Conservation (phyloP, 2,113 vertebrate species). For the Prionailurus bengalensis region DNA sequence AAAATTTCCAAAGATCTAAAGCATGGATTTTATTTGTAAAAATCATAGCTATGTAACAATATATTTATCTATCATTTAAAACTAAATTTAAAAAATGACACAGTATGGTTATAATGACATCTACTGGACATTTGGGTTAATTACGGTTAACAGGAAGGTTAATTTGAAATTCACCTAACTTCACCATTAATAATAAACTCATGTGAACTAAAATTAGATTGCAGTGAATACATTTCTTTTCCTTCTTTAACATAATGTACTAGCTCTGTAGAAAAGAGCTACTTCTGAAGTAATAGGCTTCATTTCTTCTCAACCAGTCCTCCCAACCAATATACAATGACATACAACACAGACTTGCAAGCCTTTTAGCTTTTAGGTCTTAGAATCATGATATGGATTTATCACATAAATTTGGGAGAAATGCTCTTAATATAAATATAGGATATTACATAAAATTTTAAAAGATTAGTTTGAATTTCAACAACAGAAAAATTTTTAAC, state of each 20-base stretch:
- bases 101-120: background rate
- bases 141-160: background rate
- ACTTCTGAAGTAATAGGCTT: background rate
- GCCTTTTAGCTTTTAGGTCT: background rate
- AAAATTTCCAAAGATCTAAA: background rate
- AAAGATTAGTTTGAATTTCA: background rate
- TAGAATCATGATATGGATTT: background rate
- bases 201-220: background rate
- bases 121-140: background rate
- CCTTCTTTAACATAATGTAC: background rate
- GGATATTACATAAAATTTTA: background rate
- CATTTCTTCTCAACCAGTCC: background rate
- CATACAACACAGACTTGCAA: background rate
- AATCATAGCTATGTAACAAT: background rate
- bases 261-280: background rate
- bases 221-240: background rate
- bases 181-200: background rate
- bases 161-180: background rate
- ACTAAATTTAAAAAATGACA: background rate
- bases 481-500: background rate
- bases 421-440: background rate
- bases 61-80: background rate
- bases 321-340: background rate
- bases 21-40: background rate
- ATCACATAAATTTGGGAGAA: background rate